phyloP scores from a whole-genome alignment of 2,888 invertebrate genomes.

The Aromia moschata region DNA sequence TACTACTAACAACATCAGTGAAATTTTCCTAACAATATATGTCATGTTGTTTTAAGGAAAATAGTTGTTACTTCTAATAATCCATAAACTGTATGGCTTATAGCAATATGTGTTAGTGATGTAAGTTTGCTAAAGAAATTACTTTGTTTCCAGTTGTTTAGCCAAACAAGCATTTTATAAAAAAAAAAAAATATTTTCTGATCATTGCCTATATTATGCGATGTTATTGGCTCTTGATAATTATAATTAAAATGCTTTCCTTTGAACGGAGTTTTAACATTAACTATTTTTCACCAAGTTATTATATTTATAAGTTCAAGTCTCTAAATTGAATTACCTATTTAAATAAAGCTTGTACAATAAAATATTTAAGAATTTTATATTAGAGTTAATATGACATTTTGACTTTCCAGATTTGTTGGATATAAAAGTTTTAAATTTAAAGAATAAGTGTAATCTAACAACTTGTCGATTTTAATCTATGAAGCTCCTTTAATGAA shows the following conservation, averaged over 20 bases:
- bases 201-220: neutral
- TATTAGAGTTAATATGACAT: constrained; percentile 4
- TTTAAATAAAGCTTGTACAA: constrained; percentile 3
- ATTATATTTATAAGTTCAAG: neutral
- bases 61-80: neutral
- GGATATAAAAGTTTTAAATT: constrained; percentile 27
- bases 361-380: constrained; percentile 5
- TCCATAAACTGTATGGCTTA: constrained; percentile 1
- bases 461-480: constrained; percentile 24
- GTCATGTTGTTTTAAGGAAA: neutral
- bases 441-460: constrained; percentile 28
- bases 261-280: constrained; percentile 26
- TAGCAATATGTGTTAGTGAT: constrained; percentile 6
- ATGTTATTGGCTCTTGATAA: constrained; percentile 2
- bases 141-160: constrained; percentile 10
- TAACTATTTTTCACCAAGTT: neutral
- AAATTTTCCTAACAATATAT: neutral
- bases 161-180: constrained; percentile 9
- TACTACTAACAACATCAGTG: constrained; percentile 4
- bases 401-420: constrained; percentile 26
- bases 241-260: constrained; percentile 13
- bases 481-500: constrained; percentile 12
- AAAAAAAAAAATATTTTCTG: constrained; percentile 6
- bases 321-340: neutral
- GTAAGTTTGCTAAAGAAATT: constrained; percentile 9